These are phyloP conservation scores for Ditylenchus weischeri DNA, from an alignment of 2,888 invertebrate genomes.

Conservation along the genomic window DNA sequence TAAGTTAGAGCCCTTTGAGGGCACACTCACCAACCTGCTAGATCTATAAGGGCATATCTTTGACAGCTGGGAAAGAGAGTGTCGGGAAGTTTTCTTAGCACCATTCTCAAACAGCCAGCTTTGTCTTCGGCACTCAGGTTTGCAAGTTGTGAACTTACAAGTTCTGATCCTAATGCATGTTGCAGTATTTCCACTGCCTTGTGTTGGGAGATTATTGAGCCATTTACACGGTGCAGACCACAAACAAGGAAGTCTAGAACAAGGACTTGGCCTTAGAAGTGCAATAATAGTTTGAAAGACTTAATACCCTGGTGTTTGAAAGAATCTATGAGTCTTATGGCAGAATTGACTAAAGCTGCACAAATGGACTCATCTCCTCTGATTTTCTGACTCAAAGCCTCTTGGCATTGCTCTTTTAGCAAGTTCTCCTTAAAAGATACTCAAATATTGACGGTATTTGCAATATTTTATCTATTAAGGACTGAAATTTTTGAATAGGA, in stretches of 20 bases:
- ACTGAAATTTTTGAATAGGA: neutral
- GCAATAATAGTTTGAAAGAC: neutral
- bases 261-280: too few relatives aligned
- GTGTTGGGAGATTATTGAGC: constrained; percentile 13
- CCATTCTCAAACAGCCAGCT: constrained; percentile 8
- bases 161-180: constrained; percentile 8
- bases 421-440: constrained; percentile 15
- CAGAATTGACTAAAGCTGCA: neutral
- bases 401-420: constrained; percentile 16
- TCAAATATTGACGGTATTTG: neutral
- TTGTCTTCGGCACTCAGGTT: constrained; percentile 12
- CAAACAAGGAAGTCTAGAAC: constrained; percentile 4
- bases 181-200: constrained; percentile 17
- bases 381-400: constrained; percentile 16
- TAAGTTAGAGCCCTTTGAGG: neutral
- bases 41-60: constrained; percentile 17
- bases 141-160: constrained; percentile 10
- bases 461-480: neutral
- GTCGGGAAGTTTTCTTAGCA: constrained; percentile 19
- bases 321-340: constrained; percentile 14
- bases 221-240: constrained; percentile 14
- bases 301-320: constrained; percentile 13
- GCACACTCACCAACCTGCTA: constrained; percentile 13
- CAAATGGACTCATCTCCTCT: constrained; percentile 5
- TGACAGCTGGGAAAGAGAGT: constrained; percentile 19